Conservation (phyloP, 2,888 invertebrate species). For the Prosapia bicincta region DNA sequence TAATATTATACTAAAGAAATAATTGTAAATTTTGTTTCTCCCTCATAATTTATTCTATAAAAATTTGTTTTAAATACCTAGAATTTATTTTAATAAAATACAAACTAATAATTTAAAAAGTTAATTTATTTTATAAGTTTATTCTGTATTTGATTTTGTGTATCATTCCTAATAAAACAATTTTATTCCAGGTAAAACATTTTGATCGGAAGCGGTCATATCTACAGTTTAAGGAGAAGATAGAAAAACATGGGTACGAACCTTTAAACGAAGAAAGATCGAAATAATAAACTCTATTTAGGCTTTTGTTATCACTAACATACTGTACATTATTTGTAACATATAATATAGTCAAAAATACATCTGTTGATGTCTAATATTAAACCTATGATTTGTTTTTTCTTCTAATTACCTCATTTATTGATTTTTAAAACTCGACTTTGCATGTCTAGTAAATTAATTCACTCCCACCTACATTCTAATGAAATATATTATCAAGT, state of each 20-base stretch:
- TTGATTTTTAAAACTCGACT: background rate
- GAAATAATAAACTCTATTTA: slow-evolving; percentile 10
- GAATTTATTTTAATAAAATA: too few species aligned
- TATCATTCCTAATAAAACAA: slow-evolving; percentile 3
- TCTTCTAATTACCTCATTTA: background rate
- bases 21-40: too few species aligned
- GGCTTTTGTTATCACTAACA: slow-evolving; percentile 2
- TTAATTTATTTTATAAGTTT: too few species aligned
- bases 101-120: too few species aligned
- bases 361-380: background rate
- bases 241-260: slow-evolving; percentile 82
- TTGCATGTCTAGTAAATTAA: background rate
- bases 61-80: too few species aligned
- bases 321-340: background rate
- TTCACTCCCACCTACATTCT: too few species aligned
- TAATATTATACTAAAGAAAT: too few species aligned
- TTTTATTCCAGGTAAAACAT: slow-evolving; percentile 67
- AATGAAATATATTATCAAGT: too few species aligned
- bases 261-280: slow-evolving; percentile 54
- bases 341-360: background rate
- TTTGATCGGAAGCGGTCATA: slow-evolving; percentile 89
- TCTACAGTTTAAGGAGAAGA: slow-evolving; percentile 81
- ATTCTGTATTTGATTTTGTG: background rate
- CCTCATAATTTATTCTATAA: too few species aligned
- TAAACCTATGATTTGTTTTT: too few species aligned